These are phyloP conservation scores for Cydia amplana DNA, from an alignment of 1,140 invertebrate genomes.

Conservation along the genomic window DNA sequence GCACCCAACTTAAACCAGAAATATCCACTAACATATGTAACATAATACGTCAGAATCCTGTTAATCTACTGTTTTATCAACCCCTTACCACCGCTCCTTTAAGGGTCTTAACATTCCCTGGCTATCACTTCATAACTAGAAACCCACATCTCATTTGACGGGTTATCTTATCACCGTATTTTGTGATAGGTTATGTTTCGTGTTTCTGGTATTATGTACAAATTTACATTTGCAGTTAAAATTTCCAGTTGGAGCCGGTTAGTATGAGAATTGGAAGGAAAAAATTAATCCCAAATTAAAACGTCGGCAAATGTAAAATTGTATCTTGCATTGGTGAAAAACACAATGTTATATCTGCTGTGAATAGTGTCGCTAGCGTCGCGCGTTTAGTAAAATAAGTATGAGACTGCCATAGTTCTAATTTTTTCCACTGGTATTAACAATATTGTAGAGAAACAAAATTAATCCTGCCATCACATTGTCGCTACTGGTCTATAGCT, in stretches of 20 bases:
- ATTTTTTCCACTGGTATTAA: background rate
- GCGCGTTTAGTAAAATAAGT: background rate
- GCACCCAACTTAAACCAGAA: background rate
- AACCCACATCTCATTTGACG: slow-evolving; percentile 16
- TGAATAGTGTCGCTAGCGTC: background rate
- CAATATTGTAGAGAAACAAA: background rate
- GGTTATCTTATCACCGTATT: background rate
- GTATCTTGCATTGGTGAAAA: background rate
- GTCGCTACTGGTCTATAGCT: background rate
- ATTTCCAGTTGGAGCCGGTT: background rate
- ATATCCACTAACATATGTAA: background rate
- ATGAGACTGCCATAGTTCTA: background rate
- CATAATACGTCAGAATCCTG: slow-evolving; percentile 3
- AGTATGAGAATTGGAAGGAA: background rate
- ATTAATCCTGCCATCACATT: background rate
- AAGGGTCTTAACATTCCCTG: background rate
- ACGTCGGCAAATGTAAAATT: background rate
- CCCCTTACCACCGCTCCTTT: background rate
- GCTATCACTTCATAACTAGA: background rate
- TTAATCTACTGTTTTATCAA: slow-evolving; percentile 1
- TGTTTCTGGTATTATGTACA: background rate
- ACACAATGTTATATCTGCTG: background rate
- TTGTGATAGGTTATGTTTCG: slow-evolving; percentile 10
- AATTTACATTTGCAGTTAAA: background rate
- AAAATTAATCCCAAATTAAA: background rate